phyloP scores from a whole-genome alignment of 2,888 invertebrate genomes.

The Scaptomyza cyrtandrae region DNA sequence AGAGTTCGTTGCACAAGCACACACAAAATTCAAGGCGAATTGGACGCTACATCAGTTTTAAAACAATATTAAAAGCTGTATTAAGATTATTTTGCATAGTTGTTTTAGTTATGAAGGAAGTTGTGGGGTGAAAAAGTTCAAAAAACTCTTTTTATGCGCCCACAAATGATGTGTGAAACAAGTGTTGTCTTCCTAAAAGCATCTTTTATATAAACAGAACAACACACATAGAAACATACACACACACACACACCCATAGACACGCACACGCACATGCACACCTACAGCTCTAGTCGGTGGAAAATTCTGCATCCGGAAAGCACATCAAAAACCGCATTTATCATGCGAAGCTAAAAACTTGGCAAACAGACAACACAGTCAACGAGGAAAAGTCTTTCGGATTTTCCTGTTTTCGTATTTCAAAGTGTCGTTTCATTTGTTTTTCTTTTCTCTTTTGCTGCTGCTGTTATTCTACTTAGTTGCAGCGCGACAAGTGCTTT shows the following conservation, averaged over 20 bases:
- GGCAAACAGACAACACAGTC: conserved; percentile 49
- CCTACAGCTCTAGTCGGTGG: conserved; percentile 9
- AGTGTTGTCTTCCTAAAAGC: conserved; percentile 47
- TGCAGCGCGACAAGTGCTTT: conserved; percentile 30
- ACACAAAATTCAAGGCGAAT: neutral
- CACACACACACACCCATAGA: conserved; percentile 10
- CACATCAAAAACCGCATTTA: conserved; percentile 68
- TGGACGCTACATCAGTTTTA: neutral
- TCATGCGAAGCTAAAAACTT: conserved; percentile 59
- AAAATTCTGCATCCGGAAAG: conserved; percentile 22
- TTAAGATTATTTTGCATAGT: neutral
- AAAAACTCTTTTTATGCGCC: conserved; percentile 28
- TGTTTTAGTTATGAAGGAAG: neutral
- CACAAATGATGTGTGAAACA: conserved; percentile 44
- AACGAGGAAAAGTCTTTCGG: conserved; percentile 50
- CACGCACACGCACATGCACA: conserved; percentile 19
- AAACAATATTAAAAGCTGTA: neutral
- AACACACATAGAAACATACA: conserved; percentile 9
- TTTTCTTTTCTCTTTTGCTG: conserved; percentile 12
- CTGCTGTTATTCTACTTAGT: conserved; percentile 14
- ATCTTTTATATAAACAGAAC: conserved; percentile 16
- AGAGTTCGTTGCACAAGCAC: conserved; percentile 6
- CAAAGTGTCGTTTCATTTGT: conserved; percentile 28
- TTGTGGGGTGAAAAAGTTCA: conserved; percentile 24
- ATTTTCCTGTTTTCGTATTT: conserved; percentile 43